Percentiles rank a stretch among this genome's conserved stretches.
Conservation (phyloP, 2,888 invertebrate genomes). For the Agrotis segetum region DNA sequence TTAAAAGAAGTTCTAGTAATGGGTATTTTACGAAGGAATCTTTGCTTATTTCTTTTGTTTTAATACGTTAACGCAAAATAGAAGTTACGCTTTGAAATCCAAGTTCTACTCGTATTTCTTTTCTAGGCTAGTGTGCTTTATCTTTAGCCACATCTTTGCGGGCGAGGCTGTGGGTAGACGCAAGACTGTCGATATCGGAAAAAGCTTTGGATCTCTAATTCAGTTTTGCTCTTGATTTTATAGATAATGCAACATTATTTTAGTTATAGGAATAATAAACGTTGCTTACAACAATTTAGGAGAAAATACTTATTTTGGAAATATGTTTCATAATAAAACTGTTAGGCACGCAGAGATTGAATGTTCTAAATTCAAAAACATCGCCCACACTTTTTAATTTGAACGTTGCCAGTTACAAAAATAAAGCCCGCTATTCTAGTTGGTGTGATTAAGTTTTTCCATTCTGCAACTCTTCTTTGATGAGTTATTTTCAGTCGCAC, state of each 20-base stretch:
- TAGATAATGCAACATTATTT: neutral
- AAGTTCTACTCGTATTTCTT: conserved; percentile 35
- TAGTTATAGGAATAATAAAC: neutral
- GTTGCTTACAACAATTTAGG: too few relatives aligned
- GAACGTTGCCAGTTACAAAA: conserved; percentile 51
- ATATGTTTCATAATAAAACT: too few relatives aligned
- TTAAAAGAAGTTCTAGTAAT: too few relatives aligned
- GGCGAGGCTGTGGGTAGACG: conserved; percentile 27
- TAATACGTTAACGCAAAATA: neutral
- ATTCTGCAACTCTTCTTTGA: conserved; percentile 66
- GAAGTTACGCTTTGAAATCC: conserved; percentile 10
- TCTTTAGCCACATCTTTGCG: conserved; percentile 39
- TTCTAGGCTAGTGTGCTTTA: conserved; percentile 29
- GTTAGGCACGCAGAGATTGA: too few relatives aligned
- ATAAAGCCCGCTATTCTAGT: conserved; percentile 34
- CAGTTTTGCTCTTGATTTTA: conserved; percentile 3
- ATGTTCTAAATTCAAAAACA: conserved; percentile 28
- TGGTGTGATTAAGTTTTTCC: conserved; percentile 65
- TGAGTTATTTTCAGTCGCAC: conserved; percentile 68
- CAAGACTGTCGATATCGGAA: conserved; percentile 2
- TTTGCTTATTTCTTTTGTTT: neutral
- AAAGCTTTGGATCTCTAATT: conserved; percentile 8
- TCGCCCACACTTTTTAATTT: conserved; percentile 40
- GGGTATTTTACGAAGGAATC: too few relatives aligned
- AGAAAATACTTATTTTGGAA: neutral